Evolutionary conservation across 2,888 invertebrate species (phyloP).

Genomic region (Nemurella pictetii): DNA sequence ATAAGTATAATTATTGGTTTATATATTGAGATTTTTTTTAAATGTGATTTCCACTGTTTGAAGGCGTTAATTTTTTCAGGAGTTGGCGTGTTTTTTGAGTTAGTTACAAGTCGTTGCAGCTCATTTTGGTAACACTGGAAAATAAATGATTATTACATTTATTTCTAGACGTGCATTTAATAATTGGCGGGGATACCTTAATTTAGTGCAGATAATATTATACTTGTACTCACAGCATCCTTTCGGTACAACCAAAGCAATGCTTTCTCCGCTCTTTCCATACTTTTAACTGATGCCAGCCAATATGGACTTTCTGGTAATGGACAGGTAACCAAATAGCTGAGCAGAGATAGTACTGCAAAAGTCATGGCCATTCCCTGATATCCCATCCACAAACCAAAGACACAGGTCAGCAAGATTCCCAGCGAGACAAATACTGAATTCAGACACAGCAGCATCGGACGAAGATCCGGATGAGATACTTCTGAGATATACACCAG

Average conservation of each 20-base stretch:
- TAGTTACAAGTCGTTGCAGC: not conserved
- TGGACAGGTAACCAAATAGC: constrained; percentile 50
- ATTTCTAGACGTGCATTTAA: too few relatives aligned
- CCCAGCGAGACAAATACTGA: constrained; percentile 63
- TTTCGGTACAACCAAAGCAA: constrained; percentile 55
- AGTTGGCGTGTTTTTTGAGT: not conserved
- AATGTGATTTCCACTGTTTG: not conserved
- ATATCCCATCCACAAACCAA: constrained; percentile 57
- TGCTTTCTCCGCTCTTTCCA: constrained; percentile 49
- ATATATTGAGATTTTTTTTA: constrained; percentile 47
- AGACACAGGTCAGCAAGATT: constrained; percentile 58
- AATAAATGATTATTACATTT: not conserved
- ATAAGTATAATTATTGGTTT: constrained; percentile 58
- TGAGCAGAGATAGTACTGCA: constrained; percentile 49
- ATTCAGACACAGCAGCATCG: constrained; percentile 60
- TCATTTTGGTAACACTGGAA: constrained; percentile 32
- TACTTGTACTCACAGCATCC: constrained; percentile 49
- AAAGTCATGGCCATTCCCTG: constrained; percentile 55
- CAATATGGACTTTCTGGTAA: constrained; percentile 64
- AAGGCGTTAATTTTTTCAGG: not conserved
- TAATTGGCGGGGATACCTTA: too few relatives aligned
- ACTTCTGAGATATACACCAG: constrained; percentile 63
- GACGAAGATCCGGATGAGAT: constrained; percentile 57
- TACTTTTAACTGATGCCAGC: constrained; percentile 48
- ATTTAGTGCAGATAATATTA: too few relatives aligned